Base-by-base conservation (phyloP, 2,113 vertebrate species). In the Campylomormyrus tamandua region DNA sequence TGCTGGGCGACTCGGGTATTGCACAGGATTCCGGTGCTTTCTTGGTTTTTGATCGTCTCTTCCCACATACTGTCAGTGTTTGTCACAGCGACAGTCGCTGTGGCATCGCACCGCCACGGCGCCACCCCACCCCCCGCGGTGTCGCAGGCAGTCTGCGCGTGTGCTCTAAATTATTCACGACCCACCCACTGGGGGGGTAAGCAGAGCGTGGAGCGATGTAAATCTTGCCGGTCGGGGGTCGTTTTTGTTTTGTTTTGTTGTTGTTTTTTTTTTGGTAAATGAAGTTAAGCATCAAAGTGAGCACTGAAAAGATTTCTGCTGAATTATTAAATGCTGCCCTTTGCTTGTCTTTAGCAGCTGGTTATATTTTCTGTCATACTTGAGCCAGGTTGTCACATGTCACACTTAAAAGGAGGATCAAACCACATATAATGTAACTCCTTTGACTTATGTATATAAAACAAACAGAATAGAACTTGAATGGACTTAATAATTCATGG, bases 241-340 rank as follows among this genome's bases (percentile, higher is more conserved):
- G 45, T 48, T 84, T 83, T 83, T 21, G 77, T 45, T 42, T 70
- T 70, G 62, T 70, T 80, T 77, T 77, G 27, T 35, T 74, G 66
- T 39, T 42, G 8, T 39, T 35, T 39, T 39, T 31, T 70, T 70
- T 39, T 80, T 80, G 83, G 21, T n/a, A 42, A 84, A 39, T 42
- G 21, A 84, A 84, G 45, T 84, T 46, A 84, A 84, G 83, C 83
- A 84, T 84, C 83, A 84, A 84, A 84, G 45, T 48, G 19, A 84
- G 83, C 45, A 3, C 45, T 46, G 45, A 84, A 84, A 27, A 45
- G 45, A 48, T 48, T 48, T 17, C 5, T n/a, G 39, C 45, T 84
- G 83, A 84, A 84, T 84, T 84, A 84, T 84, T 48, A 48, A 84
- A n/a, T 8, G 83, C 42, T 48, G 39, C 45, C 83, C 83, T 84